A percentile compares a stretch with the other conserved stretches of the same genome.
These are phyloP conservation scores for Limnephilus marmoratus DNA, from an alignment of 2,888 invertebrate genomes.

Conservation along the genomic window DNA sequence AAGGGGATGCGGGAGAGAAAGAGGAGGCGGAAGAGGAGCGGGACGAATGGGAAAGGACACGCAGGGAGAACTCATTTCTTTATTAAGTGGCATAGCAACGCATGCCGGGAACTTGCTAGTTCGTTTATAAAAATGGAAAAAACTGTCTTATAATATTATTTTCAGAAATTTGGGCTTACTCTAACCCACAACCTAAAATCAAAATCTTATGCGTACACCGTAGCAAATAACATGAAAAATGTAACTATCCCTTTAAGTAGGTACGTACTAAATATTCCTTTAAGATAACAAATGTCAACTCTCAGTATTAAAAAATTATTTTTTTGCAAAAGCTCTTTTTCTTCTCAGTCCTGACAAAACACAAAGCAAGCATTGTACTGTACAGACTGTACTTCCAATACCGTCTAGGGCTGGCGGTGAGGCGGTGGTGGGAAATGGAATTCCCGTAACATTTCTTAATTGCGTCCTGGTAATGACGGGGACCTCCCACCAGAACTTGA, in stretches of 20 bases:
- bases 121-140: too few relatives aligned
- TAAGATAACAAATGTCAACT: background rate
- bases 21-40: too few relatives aligned
- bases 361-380: background rate
- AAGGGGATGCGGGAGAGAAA: too few relatives aligned
- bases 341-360: background rate
- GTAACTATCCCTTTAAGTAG: background rate
- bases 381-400: background rate
- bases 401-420: background rate
- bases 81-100: too few relatives aligned
- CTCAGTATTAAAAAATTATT: background rate
- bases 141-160: too few relatives aligned
- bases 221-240: background rate
- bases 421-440: slow-evolving; percentile 50
- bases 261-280: background rate
- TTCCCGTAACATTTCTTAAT: slow-evolving; percentile 64
- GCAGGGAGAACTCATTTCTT: too few relatives aligned
- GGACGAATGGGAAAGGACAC: too few relatives aligned
- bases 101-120: too few relatives aligned
- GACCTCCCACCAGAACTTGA: slow-evolving; percentile 54
- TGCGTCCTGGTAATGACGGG: slow-evolving; percentile 63
- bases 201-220: background rate
- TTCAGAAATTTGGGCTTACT: too few relatives aligned
- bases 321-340: background rate
- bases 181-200: background rate